Evolutionary conservation across 2,888 invertebrate species (phyloP).

Genomic region (Trissonchulus sp.): DNA sequence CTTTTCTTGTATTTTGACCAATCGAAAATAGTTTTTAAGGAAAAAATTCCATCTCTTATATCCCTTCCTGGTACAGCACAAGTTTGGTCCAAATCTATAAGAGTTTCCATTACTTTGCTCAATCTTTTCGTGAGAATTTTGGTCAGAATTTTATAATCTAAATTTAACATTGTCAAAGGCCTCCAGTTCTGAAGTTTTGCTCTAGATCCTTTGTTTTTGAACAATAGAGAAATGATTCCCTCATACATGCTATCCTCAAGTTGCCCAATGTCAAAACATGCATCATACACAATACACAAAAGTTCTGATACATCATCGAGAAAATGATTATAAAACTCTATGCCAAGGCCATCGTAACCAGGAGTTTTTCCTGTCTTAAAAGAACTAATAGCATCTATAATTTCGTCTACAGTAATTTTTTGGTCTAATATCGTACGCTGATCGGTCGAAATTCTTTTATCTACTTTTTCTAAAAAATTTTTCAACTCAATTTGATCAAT

Average conservation of each 20-base stretch:
- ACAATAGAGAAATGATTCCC: constrained; percentile 23
- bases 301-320: neutral
- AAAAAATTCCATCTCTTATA: constrained; percentile 13
- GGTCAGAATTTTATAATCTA: constrained; percentile 23
- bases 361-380: constrained; percentile 7
- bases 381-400: neutral
- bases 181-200: constrained; percentile 6
- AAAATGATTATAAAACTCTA: constrained; percentile 8
- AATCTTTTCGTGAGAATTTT: constrained; percentile 19
- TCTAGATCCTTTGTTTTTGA: constrained; percentile 25
- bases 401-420: neutral
- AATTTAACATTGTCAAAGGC: constrained; percentile 22
- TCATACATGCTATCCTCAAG: neutral
- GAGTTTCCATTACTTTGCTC: neutral
- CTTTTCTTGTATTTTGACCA: neutral
- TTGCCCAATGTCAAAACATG: neutral
- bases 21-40: neutral
- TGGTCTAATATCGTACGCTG: neutral
- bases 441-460: neutral
- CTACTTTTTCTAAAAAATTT: neutral
- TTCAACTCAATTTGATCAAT: neutral
- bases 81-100: constrained; percentile 17
- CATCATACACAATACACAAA: neutral
- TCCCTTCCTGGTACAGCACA: constrained; percentile 27
- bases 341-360: constrained; percentile 16